phyloP scores from a whole-genome alignment of 2,888 invertebrate species.

The Liopterus haemorrhoidalis region DNA sequence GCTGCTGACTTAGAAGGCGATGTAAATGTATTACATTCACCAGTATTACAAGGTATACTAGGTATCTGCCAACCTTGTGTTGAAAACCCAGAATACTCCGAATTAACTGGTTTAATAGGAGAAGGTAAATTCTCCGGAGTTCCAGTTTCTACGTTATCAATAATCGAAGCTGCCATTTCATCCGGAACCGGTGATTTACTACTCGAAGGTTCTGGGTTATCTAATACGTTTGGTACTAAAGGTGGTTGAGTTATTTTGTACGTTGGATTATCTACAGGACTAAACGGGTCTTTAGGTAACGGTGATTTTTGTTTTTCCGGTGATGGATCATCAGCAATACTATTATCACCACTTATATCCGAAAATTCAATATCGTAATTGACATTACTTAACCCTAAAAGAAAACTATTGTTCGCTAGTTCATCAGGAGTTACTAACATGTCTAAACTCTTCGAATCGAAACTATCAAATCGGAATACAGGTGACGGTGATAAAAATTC shows the following conservation, averaged over 20 bases:
- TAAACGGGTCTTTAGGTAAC: constrained; percentile 51
- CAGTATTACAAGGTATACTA: constrained; percentile 60
- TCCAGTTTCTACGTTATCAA: constrained; percentile 37
- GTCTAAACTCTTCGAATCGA: constrained; percentile 55
- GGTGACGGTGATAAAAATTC: constrained; percentile 56
- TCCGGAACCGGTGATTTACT: constrained; percentile 9
- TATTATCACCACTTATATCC: constrained; percentile 67
- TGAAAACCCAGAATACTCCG: constrained; percentile 58
- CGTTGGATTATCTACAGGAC: constrained; percentile 47
- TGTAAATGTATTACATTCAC: constrained; percentile 46
- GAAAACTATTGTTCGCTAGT: constrained; percentile 48
- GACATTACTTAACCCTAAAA: constrained; percentile 59
- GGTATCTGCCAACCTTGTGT: constrained; percentile 57
- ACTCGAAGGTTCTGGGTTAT: no score
- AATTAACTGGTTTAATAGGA: constrained; percentile 39
- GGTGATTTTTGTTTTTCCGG: constrained; percentile 40
- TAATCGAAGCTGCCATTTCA: constrained; percentile 26
- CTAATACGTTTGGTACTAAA: no score
- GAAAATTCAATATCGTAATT: constrained; percentile 74
- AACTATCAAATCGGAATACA: constrained; percentile 49
- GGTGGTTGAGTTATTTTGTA: constrained; percentile 40
- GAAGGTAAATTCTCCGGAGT: constrained; percentile 38
- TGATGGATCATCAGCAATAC: constrained; percentile 54
- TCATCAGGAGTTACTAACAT: constrained; percentile 59
- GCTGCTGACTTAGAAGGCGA: constrained; percentile 2